Evolutionary conservation across 64 coral and sea anemone genomes (phyloP), one percentile per base, ranked within the genome.

Genomic region (Montipora capricornis): DNA sequence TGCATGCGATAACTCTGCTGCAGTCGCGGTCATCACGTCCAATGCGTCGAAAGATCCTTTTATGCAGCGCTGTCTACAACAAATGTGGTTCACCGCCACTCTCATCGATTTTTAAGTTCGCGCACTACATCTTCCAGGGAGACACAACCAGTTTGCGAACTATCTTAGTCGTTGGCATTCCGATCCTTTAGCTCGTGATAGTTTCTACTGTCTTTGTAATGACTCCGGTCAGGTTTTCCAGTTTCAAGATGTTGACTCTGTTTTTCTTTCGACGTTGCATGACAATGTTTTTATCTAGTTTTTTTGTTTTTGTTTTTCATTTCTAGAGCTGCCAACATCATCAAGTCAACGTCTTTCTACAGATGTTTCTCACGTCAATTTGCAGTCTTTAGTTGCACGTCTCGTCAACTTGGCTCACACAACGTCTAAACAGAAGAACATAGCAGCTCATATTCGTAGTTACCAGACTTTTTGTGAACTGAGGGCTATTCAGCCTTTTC

Each of bases 91-190:
- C 53, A 82, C 53, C 80, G 0, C 55, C 13, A n/a, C 80, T 82
- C 0, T 61, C 8, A 64, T 80, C 48, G 58, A 82, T 14, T 82
- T 82, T 14, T 11, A 82, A 82, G 80, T 82, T 0, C 20, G 80
- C n/a, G 12, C 20, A 0, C 24, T 15, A 44, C 57, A 82, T 44
- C 22, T 82, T 82, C 80, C 20, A 1, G 24, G 80, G 1, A 82
- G 12, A 82, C 29, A 29, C 22, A 62, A 82, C 5, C 55, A 82
- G 24, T 64, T 82, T 4, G 80, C 53, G 9, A 58, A 62, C 9
- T 82, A 15, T 17, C 80, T 82, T 8, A 82, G 53, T 16, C 29
- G 55, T 82, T 82, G 80, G 80, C 80, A 82, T 82, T 82, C 80
- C 0, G 80, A 82, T 15, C 20, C 55, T 62, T 82, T 22, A 64